phyloP scores from a whole-genome alignment of 2,113 vertebrate genomes.

The Parotia lawesii region DNA sequence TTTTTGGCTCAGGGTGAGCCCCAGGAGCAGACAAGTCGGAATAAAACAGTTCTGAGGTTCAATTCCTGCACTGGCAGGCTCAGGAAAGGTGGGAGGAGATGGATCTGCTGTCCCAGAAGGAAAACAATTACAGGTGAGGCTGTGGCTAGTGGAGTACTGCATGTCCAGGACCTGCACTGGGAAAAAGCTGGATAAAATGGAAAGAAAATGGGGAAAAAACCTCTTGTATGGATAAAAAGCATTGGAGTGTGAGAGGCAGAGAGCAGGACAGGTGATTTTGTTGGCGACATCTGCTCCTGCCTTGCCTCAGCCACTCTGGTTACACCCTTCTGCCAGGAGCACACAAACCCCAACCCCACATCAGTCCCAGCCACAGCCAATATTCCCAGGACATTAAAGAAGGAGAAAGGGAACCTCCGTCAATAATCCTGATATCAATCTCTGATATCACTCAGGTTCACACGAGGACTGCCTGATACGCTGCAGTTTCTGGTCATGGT shows the following conservation, averaged over 20 bases:
- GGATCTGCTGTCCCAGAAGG: not conserved
- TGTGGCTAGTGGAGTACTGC: not conserved
- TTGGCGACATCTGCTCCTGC: not conserved
- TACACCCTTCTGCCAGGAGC: not conserved
- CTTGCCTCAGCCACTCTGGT: not conserved
- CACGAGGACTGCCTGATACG: not conserved
- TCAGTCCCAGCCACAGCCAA: not conserved
- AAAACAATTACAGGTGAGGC: not conserved
- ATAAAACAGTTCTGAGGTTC: not conserved
- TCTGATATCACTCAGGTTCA: not conserved
- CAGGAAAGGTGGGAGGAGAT: not conserved
- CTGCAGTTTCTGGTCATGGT: fast-evolving
- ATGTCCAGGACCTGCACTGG: not conserved
- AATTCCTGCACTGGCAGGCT: not conserved
- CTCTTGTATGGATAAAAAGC: not conserved
- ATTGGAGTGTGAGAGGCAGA: not conserved
- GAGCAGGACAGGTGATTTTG: not conserved
- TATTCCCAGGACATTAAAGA: not conserved
- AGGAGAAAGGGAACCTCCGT: not conserved
- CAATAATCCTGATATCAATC: not conserved
- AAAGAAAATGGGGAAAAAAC: not conserved
- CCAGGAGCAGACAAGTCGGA: not conserved
- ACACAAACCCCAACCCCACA: not conserved
- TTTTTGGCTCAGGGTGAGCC: not conserved
- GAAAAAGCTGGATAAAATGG: not conserved